Base-by-base conservation (phyloP, 1,140 invertebrate species). In the Polypedilum pembai region DNA sequence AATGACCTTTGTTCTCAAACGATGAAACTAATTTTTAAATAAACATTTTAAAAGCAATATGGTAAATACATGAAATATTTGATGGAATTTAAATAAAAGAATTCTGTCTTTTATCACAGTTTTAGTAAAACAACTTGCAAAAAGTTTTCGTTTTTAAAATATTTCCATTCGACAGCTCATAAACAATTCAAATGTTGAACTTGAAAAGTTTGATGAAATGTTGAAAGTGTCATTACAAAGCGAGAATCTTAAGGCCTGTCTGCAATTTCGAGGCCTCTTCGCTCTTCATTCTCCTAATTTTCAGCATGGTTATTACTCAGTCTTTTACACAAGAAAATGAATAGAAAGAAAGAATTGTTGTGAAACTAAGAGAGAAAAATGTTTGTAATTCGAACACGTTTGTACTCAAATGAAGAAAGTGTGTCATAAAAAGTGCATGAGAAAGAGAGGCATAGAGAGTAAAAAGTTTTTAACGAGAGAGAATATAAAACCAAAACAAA, bases 391-490 rank as follows among this genome's bases (percentile, higher is more conserved):
- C 45, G 45, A 56, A 56, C 45, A 56, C 15, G 15, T 8, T 12
- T 12, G 15, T 56, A 12, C 45, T n/a, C 12, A 56, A n/a, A 4
- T n/a, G n/a, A 56, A 56, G 45, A 56, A 56, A 56, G 45, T 56
- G 45, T 56, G 45, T 56, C 45, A 56, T 56, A 56, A 56, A n/a
- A 56, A 56, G n/a, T 56, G 45, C 45, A 56, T 15, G 45, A 56
- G n/a, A n/a, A n/a, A 56, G n/a, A 56, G 10, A 12, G 12, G 8
- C 12, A n/a, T 12, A 56, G 15, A 56, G 10, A 0, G 12, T 12
- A 56, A 12, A 56, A 45, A 45, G 10, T n/a, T n/a, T n/a, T n/a
- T n/a, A 56, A 12, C 12, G 45, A 56, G n/a, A 56, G 45, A 56
- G 45, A 56, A 56, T 12, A 15, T 15, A 15, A 56, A 45, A 56